Base-by-base conservation (phyloP, 2,113 vertebrate genomes). In the Ictidomys tridecemlineatus region DNA sequence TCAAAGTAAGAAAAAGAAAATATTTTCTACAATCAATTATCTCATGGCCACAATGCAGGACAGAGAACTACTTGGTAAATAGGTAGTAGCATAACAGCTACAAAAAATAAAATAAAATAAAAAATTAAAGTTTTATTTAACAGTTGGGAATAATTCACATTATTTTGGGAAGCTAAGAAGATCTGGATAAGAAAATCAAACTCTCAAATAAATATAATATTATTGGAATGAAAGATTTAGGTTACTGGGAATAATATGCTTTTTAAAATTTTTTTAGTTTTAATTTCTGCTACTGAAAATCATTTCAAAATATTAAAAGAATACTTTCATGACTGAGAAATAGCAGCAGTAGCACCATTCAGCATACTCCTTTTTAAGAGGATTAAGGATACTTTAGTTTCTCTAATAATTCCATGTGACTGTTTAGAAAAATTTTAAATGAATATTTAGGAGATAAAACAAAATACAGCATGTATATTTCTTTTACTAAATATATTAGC, bases 11-110 rank as follows among this genome's bases (percentile, higher is more conserved):
- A 18, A 56, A 69, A 51, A 61, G 3, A 74, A 77, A 37, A 53
- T 92, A 95, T 92, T 53, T 80, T 10, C 8, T 13, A 18, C 56
- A 58, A 48, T 32, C 63, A 90, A 96, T 11, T 63, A 89, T 80
- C 39, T 0, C 0, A 67, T 93, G 89, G 89, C 96, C 82, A 85
- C 22, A 78, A 78, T 76, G 1, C 14, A 78, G 13, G 4, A 6
- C 20, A 65, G 28, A 93, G 51, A 84, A 26, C 30, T 70, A 77
- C 13, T 85, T 85, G 4, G 74, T 77, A 48, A 37, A 34, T 78
- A 78, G 4, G 16, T 39, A 77, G 4, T 11, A 67, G 30, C 7
- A 4, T 28, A 65, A 42, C 13, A 51, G 39, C 14, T 79, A 51
- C 67, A 42, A 39, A 37, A 78, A 17, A 51, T 12, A 51, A 51